Percentiles rank a stretch among this genome's conserved stretches.
Conservation (phyloP, 1,140 invertebrate genomes). For the Sinonovacula constricta region DNA sequence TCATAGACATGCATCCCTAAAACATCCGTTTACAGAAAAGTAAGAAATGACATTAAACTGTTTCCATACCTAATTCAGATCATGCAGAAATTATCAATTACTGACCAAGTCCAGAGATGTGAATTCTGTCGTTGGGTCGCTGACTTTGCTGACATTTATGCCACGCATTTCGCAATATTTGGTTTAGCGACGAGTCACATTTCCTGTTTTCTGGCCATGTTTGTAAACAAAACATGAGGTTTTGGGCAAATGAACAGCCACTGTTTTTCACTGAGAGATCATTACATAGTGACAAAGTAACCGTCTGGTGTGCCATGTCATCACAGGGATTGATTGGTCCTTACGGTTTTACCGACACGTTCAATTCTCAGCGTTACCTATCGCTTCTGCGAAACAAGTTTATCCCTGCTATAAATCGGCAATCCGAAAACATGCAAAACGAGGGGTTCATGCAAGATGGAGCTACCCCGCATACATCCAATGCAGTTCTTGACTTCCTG, state of each 20-base stretch:
- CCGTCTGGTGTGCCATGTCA: slow-evolving; percentile 41
- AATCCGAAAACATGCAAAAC: slow-evolving; percentile 19
- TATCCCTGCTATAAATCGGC: neutral
- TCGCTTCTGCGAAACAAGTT: slow-evolving; percentile 8
- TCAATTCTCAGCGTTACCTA: slow-evolving; percentile 42
- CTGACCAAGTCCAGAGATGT: neutral
- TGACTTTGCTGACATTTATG: neutral
- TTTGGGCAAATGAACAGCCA: slow-evolving; percentile 20
- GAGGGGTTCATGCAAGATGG: slow-evolving; percentile 20
- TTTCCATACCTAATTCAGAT: slow-evolving; percentile 11
- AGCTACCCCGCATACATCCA: slow-evolving; percentile 18
- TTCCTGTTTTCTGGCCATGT: slow-evolving; percentile 15
- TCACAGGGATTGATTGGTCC: slow-evolving; percentile 30
- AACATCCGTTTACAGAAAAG: neutral
- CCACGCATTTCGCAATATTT: slow-evolving; percentile 17
- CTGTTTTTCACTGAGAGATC: slow-evolving; percentile 21
- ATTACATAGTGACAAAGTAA: slow-evolving; percentile 35
- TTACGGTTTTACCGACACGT: slow-evolving; percentile 34
- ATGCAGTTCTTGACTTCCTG: slow-evolving; percentile 1
- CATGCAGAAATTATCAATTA: slow-evolving; percentile 5
- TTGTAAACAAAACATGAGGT: slow-evolving; percentile 22
- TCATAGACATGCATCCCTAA: neutral
- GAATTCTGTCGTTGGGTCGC: slow-evolving; percentile 2
- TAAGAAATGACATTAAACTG: too few relatives aligned
- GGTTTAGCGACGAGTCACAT: slow-evolving; percentile 13